phyloP scores from a whole-genome alignment of 92 coral and sea anemone genomes.

The Umimayanthus kanabou region DNA sequence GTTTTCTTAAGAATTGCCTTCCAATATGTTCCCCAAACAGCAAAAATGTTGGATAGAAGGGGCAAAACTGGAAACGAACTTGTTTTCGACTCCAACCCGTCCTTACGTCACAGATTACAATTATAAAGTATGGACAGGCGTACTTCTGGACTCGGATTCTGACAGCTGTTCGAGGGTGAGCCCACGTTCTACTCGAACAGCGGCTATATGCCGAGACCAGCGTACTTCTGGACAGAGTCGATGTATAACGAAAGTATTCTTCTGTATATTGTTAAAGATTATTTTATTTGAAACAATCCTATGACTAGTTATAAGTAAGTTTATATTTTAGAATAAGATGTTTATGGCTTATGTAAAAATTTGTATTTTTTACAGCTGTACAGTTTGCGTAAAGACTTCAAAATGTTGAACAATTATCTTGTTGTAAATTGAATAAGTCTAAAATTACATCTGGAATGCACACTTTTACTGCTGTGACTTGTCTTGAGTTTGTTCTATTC shows the following conservation, averaged over 20 bases:
- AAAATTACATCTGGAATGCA: constrained; percentile 12
- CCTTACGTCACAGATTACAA: not conserved
- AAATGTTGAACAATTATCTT: not conserved
- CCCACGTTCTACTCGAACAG: no score
- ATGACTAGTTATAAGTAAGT: constrained; percentile 3
- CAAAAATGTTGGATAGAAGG: no score
- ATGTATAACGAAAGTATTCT: not conserved
- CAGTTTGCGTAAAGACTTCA: constrained; percentile 22
- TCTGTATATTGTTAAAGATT: not conserved
- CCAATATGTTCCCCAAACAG: no score
- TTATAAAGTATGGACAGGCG: not conserved
- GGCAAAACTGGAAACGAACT: no score
- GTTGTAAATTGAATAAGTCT: not conserved
- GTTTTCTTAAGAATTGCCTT: no score
- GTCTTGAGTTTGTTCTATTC: not conserved
- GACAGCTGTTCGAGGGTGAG: no score
- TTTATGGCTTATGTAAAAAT: constrained; percentile 23
- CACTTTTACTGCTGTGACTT: not conserved
- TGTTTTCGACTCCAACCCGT: not conserved
- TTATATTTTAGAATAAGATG: constrained; percentile 28
- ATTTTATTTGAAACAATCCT: not conserved
- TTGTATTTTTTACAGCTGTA: constrained; percentile 29
- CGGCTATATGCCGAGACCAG: no score
- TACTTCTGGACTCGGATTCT: no score
- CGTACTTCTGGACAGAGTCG: no score